These are phyloP conservation scores for Stegastes partitus DNA, from an alignment of 2,113 vertebrate genomes.

Conservation along the genomic window DNA sequence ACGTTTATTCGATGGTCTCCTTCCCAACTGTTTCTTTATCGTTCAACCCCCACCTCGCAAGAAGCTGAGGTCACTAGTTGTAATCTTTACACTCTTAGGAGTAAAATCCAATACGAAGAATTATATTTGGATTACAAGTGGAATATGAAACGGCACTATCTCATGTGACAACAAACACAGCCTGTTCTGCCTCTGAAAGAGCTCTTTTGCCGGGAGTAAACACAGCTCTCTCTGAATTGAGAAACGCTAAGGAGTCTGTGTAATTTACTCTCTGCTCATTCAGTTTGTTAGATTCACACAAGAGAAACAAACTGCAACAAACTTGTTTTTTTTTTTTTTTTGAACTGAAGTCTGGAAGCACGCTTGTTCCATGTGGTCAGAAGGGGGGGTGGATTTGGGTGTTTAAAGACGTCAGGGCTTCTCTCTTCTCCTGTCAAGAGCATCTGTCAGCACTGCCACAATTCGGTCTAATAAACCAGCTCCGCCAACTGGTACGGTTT, in stretches of 20 bases:
- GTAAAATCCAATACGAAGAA: conserved; percentile 67
- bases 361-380: conserved; percentile 47
- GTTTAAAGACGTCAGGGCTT: conserved; percentile 50
- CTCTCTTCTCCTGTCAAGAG: conserved; percentile 62
- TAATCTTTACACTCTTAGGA: conserved; percentile 77
- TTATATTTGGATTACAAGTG: conserved; percentile 73
- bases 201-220: conserved; percentile 30
- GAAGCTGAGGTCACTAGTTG: conserved; percentile 68
- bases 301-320: conserved; percentile 37
- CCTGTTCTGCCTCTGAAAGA: conserved; percentile 10
- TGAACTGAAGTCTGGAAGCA: background rate
- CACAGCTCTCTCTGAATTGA: conserved; percentile 7
- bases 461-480: conserved; percentile 73
- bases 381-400: conserved; percentile 25
- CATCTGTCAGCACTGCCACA: conserved; percentile 67
- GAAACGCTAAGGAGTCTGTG: background rate
- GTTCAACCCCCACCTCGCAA: conserved; percentile 15
- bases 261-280: conserved; percentile 28
- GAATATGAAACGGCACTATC: conserved; percentile 64
- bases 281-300: conserved; percentile 17
- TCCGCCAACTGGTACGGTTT: conserved; percentile 44
- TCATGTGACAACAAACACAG: conserved; percentile 56
- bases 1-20: conserved; percentile 51
- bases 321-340: conserved; percentile 43
- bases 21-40: conserved; percentile 40